phyloP scores from a whole-genome alignment of 92 coral and sea anemone species.

The Phymanthus crucifer region DNA sequence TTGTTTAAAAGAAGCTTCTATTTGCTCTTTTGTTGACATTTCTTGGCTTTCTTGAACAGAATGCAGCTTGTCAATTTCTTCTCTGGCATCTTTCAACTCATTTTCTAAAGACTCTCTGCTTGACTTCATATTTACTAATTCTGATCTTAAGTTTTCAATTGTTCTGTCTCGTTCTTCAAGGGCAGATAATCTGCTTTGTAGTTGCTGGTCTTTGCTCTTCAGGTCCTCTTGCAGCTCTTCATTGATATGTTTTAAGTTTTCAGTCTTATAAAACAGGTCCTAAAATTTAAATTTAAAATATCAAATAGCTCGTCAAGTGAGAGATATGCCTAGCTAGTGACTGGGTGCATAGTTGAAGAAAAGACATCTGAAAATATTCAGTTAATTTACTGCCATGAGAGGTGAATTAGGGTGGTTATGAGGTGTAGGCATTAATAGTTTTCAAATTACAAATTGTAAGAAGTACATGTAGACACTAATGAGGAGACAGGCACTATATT shows the following conservation, averaged over 20 bases:
- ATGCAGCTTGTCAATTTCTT: not conserved
- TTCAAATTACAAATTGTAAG: too few species aligned
- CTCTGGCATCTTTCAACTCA: conserved; percentile 7
- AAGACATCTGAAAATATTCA: too few species aligned
- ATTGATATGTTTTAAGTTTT: conserved; percentile 26
- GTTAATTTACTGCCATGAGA: too few species aligned
- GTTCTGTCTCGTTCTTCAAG: conserved; percentile 40
- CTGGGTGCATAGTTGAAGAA: not conserved
- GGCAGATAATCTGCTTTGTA: not conserved
- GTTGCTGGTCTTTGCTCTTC: conserved; percentile 10
- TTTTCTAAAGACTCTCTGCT: not conserved
- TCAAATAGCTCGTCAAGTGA: not conserved
- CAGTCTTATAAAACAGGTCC: conserved; percentile 19
- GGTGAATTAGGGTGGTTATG: too few species aligned
- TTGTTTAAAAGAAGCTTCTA: conserved; percentile 30
- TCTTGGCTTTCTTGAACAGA: conserved; percentile 22
- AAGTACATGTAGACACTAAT: too few species aligned
- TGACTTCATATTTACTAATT: conserved; percentile 33
- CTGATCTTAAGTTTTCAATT: conserved; percentile 29
- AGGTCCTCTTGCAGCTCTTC: conserved; percentile 28
- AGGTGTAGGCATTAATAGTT: too few species aligned
- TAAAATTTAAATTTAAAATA: not conserved
- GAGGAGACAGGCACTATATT: too few species aligned
- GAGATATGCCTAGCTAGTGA: not conserved
- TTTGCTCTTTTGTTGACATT: conserved; percentile 31